Evolutionary conservation across 2,113 vertebrate genomes (phyloP), one percentile per base, ranked within the genome.

Genomic region (Aphyosemion australe): DNA sequence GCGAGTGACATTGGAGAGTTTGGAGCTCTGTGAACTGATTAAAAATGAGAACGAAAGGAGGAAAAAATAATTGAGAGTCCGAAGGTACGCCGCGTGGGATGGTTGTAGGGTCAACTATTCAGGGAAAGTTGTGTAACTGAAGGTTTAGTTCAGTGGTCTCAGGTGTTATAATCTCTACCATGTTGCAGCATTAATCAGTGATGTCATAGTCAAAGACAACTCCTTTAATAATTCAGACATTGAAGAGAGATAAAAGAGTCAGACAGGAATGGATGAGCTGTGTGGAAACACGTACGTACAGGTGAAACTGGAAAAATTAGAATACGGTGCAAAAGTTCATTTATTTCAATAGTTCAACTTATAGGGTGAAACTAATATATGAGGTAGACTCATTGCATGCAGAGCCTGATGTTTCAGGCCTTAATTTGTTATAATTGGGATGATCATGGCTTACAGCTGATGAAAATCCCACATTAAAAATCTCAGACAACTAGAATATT

Each of bases 191-290:
- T 18, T 18, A 19, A 32, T 32, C 49, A 16, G 31, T 67, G 52
- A 64, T 68, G 18, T 5, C 2, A 50, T 64, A 50, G 62, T 73
- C 57, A 78, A n/a, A 9, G 12, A n/a, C 43, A 26, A 32, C 51
- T 66, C 43, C n/a, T 74, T 65, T 32, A 55, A 10, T 16, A 10
- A 45, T 37, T 59, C 15, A 2, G 10, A 0, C 34, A 39, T 57
- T 39, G 63, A 48, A 54, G 19, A 55, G 37, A 76, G 13, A 52
- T 26, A 58, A 53, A 42, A 46, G 67, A 48, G 12, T 16, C 2
- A 49, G 21, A 50, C 19, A 48, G n/a, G 31, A 64, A 48, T 18
- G 7, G 37, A 20, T n/a, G 12, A 58, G 26, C 5, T 31, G 41
- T 20, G 18, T 57, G 34, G 26, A 26, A 26, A 18, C 31, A 41